Evolutionary conservation across 2,888 invertebrate species (phyloP).

Genomic region (Tribolium freemani): DNA sequence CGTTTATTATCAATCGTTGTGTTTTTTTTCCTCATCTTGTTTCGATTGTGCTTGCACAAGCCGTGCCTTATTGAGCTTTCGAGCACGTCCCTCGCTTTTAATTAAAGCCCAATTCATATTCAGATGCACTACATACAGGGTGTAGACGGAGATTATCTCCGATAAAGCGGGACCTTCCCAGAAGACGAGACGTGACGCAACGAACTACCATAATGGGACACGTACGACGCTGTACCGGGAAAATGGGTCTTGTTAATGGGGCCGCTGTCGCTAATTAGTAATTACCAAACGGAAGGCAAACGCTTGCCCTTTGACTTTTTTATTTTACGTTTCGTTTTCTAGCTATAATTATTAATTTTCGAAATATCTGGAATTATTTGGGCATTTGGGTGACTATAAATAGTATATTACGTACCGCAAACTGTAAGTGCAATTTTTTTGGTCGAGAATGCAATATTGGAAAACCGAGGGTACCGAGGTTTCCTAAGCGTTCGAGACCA

Average conservation of each 20-base stretch:
- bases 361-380: too few relatives aligned
- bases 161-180: conserved; percentile 43
- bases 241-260: conserved; percentile 17
- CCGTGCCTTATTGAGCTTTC: conserved; percentile 29
- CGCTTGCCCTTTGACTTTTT: too few relatives aligned
- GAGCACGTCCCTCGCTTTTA: conserved; percentile 41
- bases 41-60: conserved; percentile 16
- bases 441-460: too few relatives aligned
- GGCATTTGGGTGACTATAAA: too few relatives aligned
- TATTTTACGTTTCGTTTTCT: too few relatives aligned
- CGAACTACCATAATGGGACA: conserved; percentile 21
- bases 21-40: conserved; percentile 9
- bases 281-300: too few relatives aligned
- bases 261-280: too few relatives aligned
- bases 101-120: conserved; percentile 47
- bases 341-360: too few relatives aligned
- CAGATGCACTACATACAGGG: conserved; percentile 44
- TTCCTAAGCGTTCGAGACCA: too few relatives aligned
- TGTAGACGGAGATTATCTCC: conserved; percentile 30
- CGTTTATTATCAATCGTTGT: conserved; percentile 15
- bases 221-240: conserved; percentile 23
- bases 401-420: too few relatives aligned
- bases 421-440: too few relatives aligned
- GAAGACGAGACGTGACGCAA: conserved; percentile 38
- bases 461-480: too few relatives aligned